phyloP scores from a whole-genome alignment of 2,797 vertebrate species.

The Percopsis omiscomaycus region DNA sequence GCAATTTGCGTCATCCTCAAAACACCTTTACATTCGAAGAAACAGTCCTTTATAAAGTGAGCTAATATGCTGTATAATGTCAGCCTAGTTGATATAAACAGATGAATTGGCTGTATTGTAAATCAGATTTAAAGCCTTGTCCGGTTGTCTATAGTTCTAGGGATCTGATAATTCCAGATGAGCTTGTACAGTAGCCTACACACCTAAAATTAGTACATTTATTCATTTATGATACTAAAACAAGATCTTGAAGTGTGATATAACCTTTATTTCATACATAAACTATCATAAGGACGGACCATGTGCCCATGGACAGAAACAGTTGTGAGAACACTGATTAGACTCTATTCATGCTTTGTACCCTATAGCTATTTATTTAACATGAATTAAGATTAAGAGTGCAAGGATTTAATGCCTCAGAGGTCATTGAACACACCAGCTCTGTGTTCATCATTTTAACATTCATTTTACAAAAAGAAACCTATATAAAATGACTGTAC shows the following conservation, averaged over 20 bases:
- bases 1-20: no score
- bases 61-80: no score
- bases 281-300: slow-evolving; percentile 11
- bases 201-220: slow-evolving; percentile 24
- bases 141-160: no score
- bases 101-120: no score
- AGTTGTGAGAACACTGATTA: slow-evolving; percentile 19
- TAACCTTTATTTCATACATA: slow-evolving; percentile 47
- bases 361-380: slow-evolving; percentile 21
- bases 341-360: slow-evolving; percentile 47
- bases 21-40: no score
- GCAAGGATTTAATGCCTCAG: slow-evolving; percentile 32
- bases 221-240: slow-evolving; percentile 27
- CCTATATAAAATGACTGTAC: slow-evolving; percentile 23
- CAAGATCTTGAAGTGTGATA: slow-evolving; percentile 5
- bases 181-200: slow-evolving; percentile 11
- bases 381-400: slow-evolving; percentile 33
- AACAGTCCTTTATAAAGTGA: no score
- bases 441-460: slow-evolving; percentile 31
- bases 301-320: slow-evolving; percentile 52
- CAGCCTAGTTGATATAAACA: no score
- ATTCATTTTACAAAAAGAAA: slow-evolving; percentile 19
- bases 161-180: slow-evolving; percentile 25
- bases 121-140: no score
- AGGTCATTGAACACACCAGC: slow-evolving; percentile 31